Conservation (phyloP, 1,140 invertebrate genomes). For the Marisa cornuarietis region DNA sequence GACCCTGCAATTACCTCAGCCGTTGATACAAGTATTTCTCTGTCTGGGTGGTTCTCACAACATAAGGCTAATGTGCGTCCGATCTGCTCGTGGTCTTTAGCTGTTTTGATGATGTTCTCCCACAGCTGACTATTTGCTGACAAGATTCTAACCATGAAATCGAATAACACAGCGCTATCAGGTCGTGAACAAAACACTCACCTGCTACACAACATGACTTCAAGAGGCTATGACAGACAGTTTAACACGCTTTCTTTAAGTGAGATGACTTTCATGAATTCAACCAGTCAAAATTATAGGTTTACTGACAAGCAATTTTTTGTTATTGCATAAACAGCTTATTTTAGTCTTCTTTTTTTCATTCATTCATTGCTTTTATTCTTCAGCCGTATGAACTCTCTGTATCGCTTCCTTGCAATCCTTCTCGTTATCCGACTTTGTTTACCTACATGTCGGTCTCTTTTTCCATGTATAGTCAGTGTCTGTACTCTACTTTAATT, state of each 20-base stretch:
- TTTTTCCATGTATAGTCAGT: too few species aligned
- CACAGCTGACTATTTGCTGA: slow-evolving; percentile 6
- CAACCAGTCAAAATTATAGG: too few species aligned
- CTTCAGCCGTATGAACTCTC: too few species aligned
- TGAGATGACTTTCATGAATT: too few species aligned
- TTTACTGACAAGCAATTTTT: not conserved
- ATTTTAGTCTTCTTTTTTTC: not conserved
- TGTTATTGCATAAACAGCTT: not conserved
- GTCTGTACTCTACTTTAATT: too few species aligned
- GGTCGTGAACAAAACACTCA: not conserved
- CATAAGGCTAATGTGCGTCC: not conserved
- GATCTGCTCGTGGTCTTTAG: slow-evolving; percentile 2
- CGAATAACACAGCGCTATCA: not conserved
- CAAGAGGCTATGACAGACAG: too few species aligned
- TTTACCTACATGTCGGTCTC: too few species aligned
- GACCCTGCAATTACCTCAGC: slow-evolving; percentile 3
- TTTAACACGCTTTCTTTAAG: too few species aligned
- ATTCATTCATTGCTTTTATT: too few species aligned
- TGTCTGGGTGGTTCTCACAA: slow-evolving; percentile 9
- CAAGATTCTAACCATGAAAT: not conserved
- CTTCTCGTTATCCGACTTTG: too few species aligned
- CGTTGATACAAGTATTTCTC: slow-evolving; percentile 7
- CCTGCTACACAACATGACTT: too few species aligned
- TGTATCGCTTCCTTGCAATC: too few species aligned
- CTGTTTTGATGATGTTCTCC: slow-evolving; percentile 9